Evolutionary conservation across 2,113 vertebrate genomes (phyloP).

Genomic region (Cathartes aura): DNA sequence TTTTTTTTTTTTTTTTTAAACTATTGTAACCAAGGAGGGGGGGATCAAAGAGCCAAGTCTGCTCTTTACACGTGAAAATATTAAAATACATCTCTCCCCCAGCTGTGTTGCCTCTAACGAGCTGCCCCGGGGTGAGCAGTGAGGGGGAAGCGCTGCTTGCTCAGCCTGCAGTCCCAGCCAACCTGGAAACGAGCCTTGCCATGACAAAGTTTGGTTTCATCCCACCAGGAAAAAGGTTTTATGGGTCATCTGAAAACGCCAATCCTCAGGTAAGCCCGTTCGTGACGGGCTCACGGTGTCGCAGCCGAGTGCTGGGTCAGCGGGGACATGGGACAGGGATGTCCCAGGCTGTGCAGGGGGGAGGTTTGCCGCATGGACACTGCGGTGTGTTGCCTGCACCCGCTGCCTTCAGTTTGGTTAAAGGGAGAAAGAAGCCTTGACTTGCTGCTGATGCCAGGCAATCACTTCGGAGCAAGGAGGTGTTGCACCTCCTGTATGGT

Average conservation of each 20-base stretch:
- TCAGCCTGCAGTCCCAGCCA: neutral
- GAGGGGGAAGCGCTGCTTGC: neutral
- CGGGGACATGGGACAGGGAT: neutral
- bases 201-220: neutral
- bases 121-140: neutral
- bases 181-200: rapidly evolving
- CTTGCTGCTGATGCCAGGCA: neutral
- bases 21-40: too few relatives aligned
- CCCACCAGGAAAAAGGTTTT: neutral
- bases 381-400: neutral
- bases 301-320: neutral
- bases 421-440: neutral
- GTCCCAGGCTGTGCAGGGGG: neutral
- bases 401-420: neutral
- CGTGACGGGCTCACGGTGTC: rapidly evolving
- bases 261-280: neutral
- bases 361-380: neutral
- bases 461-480: neutral
- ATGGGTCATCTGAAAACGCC: neutral
- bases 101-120: too few relatives aligned
- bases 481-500: rapidly evolving
- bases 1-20: neutral
- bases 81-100: too few relatives aligned
- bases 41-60: too few relatives aligned
- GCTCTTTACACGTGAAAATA: too few relatives aligned